Evolutionary conservation across 2,113 vertebrate genomes (phyloP), one percentile per base, ranked within the genome.

Genomic region (Datnioides undecimradiatus): DNA sequence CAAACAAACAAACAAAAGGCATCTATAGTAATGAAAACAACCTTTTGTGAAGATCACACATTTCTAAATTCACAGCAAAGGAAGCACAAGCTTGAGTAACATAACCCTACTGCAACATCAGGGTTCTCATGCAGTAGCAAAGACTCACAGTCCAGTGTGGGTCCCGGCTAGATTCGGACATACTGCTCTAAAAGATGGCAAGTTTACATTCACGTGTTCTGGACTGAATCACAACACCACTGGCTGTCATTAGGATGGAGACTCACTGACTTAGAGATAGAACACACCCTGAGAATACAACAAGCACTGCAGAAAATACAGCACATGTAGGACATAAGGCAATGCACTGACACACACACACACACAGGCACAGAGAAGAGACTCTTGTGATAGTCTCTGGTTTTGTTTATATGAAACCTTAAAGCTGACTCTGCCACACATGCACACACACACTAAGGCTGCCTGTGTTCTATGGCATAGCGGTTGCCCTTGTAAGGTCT

Each of bases 401-500:
- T 49, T 79, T 86, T 87, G 82, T 83, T 83, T 85, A 85, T 54
- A 79, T 69, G 6, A 76, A 62, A 25, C 40, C 49, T 6, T 33
- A 79, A 68, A 79, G 65, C 57, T 79, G 40, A 60, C 57, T 69
- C 33, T 68, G 49, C 43, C n/a, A 10, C 21, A 27, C 51, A 51
- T 49, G 8, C 52, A 63, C 36, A 40, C 66, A 36, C 62, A 72
- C 67, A 76, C 62, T 10, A 40, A 48, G 34, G 49, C 31, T 2
- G 12, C 69, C 58, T 51, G 33, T 75, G 69, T 31, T 62, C 68
- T 36, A 31, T 73, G 64, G 38, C 75, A 73, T 36, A 60, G 34
- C 38, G 34, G 43, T 29, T 83, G 51, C 23, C 84, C 82, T 87
- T 85, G 70, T 85, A 85, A 59, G 74, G 84, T 78, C 57, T 66